Percentiles rank a stretch among this genome's conserved stretches.
Evolutionary conservation across 2,888 invertebrate genomes (phyloP).

Genomic region (Orthosia incerta): DNA sequence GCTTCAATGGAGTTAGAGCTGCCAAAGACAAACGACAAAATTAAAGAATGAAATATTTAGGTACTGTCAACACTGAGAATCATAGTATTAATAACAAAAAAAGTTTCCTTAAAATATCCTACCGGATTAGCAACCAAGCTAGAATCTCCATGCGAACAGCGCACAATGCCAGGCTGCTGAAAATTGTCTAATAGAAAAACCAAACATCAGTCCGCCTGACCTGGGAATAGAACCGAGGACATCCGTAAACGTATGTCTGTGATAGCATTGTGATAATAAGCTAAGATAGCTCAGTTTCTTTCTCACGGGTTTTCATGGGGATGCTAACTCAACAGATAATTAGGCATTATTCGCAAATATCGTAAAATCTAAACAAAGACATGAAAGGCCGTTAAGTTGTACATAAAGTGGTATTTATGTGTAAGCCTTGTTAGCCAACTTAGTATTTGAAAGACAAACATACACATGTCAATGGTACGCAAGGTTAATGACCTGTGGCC

Average conservation of each 20-base stretch:
- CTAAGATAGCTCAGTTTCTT: not conserved
- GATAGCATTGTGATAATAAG: not conserved
- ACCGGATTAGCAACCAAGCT: not conserved
- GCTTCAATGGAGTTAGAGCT: slow-evolving; percentile 55
- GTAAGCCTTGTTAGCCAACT: not conserved
- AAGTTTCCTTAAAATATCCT: too few species aligned
- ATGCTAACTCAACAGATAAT: too few species aligned
- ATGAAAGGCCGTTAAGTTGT: not conserved
- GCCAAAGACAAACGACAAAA: not conserved
- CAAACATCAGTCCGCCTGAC: too few species aligned
- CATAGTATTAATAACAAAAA: too few species aligned
- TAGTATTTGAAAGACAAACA: slow-evolving; percentile 68
- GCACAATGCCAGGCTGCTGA: too few species aligned
- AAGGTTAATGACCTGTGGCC: slow-evolving; percentile 34
- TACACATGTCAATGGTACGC: slow-evolving; percentile 55
- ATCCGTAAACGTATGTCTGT: not conserved
- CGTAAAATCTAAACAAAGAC: not conserved
- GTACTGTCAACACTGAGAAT: not conserved
- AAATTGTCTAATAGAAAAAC: too few species aligned
- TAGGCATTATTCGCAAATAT: not conserved
- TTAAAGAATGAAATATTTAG: not conserved
- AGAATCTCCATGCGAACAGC: too few species aligned
- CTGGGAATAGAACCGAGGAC: not conserved
- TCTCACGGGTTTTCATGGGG: too few species aligned
- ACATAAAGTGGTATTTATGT: too few species aligned